A percentile compares a stretch with the other conserved stretches of the same genome.
Evolutionary conservation across 2,797 vertebrate species (phyloP).

Genomic region (Sylvia borin): DNA sequence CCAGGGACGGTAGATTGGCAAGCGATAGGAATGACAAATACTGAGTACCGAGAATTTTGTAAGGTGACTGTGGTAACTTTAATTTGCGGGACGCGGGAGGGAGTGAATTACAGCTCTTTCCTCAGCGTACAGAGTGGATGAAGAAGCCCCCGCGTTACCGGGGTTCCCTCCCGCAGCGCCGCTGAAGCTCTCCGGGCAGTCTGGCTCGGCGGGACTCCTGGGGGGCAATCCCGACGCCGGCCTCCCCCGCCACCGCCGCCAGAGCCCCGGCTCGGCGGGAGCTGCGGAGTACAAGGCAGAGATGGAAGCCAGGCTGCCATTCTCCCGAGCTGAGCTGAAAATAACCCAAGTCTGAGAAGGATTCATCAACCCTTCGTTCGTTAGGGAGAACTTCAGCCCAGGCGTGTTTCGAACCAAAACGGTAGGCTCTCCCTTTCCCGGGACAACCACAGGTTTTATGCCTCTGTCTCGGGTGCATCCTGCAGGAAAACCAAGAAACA

Average conservation of each 20-base stretch:
- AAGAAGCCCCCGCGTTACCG: neutral
- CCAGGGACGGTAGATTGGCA: neutral
- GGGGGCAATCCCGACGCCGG: neutral
- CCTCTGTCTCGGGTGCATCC: neutral
- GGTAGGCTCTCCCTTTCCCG: neutral
- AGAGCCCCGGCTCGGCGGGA: neutral
- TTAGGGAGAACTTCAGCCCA: neutral
- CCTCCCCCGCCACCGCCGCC: neutral
- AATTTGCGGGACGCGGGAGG: accelerated
- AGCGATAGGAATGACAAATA: neutral
- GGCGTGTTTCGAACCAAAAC: neutral
- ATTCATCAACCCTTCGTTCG: neutral
- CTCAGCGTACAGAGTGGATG: neutral
- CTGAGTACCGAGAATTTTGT: neutral
- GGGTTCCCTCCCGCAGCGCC: neutral
- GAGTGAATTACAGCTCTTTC: neutral
- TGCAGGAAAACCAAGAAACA: neutral
- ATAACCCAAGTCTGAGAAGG: neutral
- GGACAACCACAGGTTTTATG: neutral
- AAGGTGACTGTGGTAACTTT: neutral
- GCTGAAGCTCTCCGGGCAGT: neutral
- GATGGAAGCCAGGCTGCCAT: neutral
- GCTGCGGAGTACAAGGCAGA: neutral
- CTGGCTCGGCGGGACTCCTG: neutral
- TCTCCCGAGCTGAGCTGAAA: neutral